Conservation (phyloP, 2,113 vertebrate species). For the Athene cunicularia region DNA sequence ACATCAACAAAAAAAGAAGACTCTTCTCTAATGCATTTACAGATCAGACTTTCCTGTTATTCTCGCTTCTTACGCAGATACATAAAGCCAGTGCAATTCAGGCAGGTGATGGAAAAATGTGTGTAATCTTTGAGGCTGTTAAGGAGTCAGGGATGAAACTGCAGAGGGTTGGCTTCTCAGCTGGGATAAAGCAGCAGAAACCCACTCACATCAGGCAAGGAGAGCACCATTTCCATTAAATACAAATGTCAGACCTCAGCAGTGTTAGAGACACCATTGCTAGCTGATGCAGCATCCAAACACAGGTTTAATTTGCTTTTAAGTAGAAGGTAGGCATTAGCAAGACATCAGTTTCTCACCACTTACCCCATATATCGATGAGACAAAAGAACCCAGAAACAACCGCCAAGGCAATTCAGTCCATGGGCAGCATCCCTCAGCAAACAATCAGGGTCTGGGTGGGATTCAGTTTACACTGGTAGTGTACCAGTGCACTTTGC, state of each 20-base stretch:
- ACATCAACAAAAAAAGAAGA: background rate
- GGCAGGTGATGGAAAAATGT: background rate
- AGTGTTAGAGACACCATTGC: fast-evolving
- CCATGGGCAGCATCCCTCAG: background rate
- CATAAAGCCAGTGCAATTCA: background rate
- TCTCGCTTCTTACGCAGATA: background rate
- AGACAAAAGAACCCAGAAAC: background rate
- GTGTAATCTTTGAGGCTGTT: background rate
- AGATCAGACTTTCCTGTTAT: background rate
- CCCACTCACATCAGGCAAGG: background rate
- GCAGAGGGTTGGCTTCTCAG: background rate
- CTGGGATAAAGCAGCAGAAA: background rate
- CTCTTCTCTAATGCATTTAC: background rate
- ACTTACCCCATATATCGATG: background rate
- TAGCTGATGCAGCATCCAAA: background rate
- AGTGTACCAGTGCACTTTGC: background rate
- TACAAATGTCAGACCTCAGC: background rate
- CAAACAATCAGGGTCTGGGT: background rate
- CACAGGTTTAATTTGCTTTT: background rate
- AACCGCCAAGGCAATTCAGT: background rate
- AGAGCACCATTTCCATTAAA: background rate
- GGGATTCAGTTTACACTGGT: background rate
- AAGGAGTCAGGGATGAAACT: background rate
- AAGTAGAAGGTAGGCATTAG: background rate
- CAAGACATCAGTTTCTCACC: background rate